Evolutionary conservation across 1,140 invertebrate species (phyloP), one percentile per base, ranked within the genome.

Genomic region (Monomorium pharaonis): DNA sequence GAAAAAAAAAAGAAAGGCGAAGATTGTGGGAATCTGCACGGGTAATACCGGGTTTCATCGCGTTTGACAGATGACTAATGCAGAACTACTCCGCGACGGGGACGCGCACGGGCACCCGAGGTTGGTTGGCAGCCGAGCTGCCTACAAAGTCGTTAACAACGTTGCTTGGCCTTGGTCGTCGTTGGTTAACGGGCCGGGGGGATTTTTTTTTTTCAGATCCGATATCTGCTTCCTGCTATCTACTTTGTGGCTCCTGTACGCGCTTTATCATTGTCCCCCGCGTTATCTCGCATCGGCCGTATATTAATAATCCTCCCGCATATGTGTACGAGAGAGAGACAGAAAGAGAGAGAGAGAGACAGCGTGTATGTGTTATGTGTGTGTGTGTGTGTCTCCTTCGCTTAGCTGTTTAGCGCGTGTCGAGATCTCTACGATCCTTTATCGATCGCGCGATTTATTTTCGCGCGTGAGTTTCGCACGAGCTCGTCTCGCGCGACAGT

Each of bases 1-100:
- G 18, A 37, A 12, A 49, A 51, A 75, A 56, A 49, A 37, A 12
- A 49, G 42, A 75, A 56, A 49, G 51, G 37, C 16, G 30, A 85
- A n/a, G 14, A 63, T 27, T n/a, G 37, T 63, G 51, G 60, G 78
- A 58, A 49, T 7, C 85, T 70, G 76, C 76, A 37, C 89, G 89
- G n/a, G n/a, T 90, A 90, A 90, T 65, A 89, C 81, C 63, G 89
- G 81, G 75, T 89, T 90, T 89, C 88, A 90, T 89, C 85, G 89
- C 81, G 74, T 89, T 90, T 90, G 89, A 90, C 81, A 86, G 89
- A 89, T 90, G 88, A 90, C 89, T 90, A 90, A 90, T 89, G 89
- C 58, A 56, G 81, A 85, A 87, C 74, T 70, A 47, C 30, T n/a
- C n/a, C 33, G 85, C 75, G 62, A 65, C 70, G n/a, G 49, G 21